Evolutionary conservation across 2,113 vertebrate genomes (phyloP).

Genomic region (Oostethus manadensis): DNA sequence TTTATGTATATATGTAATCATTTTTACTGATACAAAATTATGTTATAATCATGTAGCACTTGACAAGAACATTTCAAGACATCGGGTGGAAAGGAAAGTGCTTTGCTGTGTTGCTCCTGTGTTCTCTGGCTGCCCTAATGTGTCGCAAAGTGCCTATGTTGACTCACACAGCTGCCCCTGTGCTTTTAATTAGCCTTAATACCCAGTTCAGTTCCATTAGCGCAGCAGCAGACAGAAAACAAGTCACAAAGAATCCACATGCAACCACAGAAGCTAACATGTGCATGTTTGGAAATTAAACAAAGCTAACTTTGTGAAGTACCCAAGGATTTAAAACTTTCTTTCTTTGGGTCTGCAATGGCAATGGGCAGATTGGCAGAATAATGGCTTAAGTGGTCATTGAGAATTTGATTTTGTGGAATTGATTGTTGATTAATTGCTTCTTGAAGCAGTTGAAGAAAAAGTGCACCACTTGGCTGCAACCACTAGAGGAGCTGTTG

Average conservation of each 20-base stretch:
- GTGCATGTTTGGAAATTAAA: background rate
- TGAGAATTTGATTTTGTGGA: background rate
- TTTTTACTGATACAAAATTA: constrained; percentile 12
- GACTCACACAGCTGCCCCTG: constrained; percentile 69
- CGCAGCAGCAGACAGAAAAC: constrained; percentile 54
- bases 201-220: constrained; percentile 76
- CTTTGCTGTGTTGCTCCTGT: constrained; percentile 36
- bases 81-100: constrained; percentile 42
- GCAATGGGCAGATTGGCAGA: background rate
- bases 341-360: background rate
- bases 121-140: constrained; percentile 62
- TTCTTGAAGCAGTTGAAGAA: no score
- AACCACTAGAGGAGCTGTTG: no score
- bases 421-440: no score
- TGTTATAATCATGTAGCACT: constrained; percentile 7
- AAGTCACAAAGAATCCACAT: constrained; percentile 31
- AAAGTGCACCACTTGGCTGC: no score
- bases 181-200: constrained; percentile 76
- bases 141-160: constrained; percentile 46
- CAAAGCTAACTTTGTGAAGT: background rate
- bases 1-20: constrained; percentile 11
- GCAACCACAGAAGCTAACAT: constrained; percentile 5
- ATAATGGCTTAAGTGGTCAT: background rate
- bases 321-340: background rate
- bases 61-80: constrained; percentile 14